Conservation (phyloP, 2,888 invertebrate genomes). For the Atethmia centrago region DNA sequence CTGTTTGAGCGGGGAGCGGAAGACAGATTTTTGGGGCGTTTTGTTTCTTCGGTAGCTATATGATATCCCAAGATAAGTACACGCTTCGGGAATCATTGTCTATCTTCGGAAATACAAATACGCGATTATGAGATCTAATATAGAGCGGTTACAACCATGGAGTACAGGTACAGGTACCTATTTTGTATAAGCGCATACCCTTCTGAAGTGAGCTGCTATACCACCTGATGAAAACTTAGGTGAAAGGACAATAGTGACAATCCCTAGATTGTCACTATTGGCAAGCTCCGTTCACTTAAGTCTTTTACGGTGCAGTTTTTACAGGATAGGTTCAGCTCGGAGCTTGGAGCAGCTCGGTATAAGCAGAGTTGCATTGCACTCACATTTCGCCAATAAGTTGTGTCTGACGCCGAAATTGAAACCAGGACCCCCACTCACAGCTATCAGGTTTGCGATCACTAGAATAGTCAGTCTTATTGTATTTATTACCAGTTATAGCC, state of each 20-base stretch:
- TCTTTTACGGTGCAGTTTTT: not conserved
- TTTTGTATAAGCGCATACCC: not conserved
- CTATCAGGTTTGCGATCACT: not conserved
- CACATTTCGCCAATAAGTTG: not conserved
- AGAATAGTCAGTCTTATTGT: not conserved
- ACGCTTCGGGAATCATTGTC: not conserved
- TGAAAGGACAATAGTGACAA: too few relatives aligned
- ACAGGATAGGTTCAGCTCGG: not conserved
- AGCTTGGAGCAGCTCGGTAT: too few relatives aligned
- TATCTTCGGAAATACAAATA: not conserved
- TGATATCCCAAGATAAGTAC: too few relatives aligned
- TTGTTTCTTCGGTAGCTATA: not conserved
- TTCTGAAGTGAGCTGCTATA: not conserved
- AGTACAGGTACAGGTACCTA: not conserved
- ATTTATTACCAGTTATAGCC: too few relatives aligned
- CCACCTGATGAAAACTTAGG: too few relatives aligned
- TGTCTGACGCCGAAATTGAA: not conserved
- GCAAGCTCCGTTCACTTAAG: not conserved
- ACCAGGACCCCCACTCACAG: too few relatives aligned
- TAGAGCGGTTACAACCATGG: too few relatives aligned
- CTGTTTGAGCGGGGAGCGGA: slow-evolving; percentile 59
- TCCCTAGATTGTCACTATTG: not conserved
- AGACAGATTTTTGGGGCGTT: not conserved
- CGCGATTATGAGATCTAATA: not conserved
- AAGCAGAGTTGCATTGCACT: not conserved